Evolutionary conservation across 2,888 invertebrate genomes (phyloP).

Genomic region (Abrostola triplasia): DNA sequence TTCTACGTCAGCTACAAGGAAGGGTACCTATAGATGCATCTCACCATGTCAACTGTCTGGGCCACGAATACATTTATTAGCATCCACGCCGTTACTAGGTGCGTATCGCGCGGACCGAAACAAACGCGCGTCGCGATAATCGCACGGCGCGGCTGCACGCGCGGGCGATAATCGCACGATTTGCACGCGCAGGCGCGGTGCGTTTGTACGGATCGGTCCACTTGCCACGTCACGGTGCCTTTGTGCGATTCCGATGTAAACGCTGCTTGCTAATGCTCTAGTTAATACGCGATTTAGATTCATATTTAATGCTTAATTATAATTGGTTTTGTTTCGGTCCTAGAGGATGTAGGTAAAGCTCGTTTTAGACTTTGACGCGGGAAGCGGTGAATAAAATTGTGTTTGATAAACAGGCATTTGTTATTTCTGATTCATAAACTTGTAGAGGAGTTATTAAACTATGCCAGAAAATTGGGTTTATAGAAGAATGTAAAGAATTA

Average conservation of each 20-base stretch:
- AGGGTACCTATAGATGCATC: too few relatives aligned
- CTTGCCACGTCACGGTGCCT: constrained; percentile 64
- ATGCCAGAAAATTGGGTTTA: too few relatives aligned
- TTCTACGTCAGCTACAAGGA: too few relatives aligned
- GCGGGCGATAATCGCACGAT: constrained; percentile 61
- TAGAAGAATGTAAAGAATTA: too few relatives aligned
- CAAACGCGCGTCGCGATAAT: constrained; percentile 42
- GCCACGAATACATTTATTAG: too few relatives aligned
- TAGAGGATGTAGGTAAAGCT: neutral
- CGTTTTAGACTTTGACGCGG: neutral
- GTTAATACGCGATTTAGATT: constrained; percentile 56
- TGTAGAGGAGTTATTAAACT: too few relatives aligned
- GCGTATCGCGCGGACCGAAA: too few relatives aligned
- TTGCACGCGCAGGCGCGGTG: constrained; percentile 63
- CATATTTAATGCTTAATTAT: constrained; percentile 10
- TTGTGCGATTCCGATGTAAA: constrained; percentile 52
- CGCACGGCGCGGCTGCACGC: constrained; percentile 29
- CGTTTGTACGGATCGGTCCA: constrained; percentile 63
- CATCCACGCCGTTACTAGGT: too few relatives aligned
- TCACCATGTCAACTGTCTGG: too few relatives aligned
- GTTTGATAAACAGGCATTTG: too few relatives aligned
- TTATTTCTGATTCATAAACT: too few relatives aligned
- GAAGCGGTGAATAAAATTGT: too few relatives aligned
- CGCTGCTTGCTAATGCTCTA: constrained; percentile 61
- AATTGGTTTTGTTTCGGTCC: constrained; percentile 3